Conservation (phyloP, 2,888 invertebrate genomes). For the Scaptomyza reducta region DNA sequence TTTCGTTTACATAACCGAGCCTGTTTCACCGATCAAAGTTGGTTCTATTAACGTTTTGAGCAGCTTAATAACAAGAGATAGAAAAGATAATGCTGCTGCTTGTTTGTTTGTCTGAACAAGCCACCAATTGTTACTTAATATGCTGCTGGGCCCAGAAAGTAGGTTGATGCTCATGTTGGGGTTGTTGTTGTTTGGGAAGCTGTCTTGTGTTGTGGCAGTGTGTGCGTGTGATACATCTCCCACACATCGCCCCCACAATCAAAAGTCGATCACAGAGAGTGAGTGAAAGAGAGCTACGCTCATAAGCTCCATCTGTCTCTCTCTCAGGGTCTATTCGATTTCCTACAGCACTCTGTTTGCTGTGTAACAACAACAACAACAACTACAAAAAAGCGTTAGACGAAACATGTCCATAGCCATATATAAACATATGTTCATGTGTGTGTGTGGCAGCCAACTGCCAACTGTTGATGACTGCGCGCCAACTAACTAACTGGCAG, state of each 20-base stretch:
- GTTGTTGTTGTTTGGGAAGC: slow-evolving; percentile 32
- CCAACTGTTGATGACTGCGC: slow-evolving; percentile 74
- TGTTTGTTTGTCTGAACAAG: slow-evolving; percentile 15
- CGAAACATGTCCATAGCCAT: slow-evolving; percentile 52
- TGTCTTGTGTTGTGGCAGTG: slow-evolving; percentile 38
- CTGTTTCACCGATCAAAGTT: neutral
- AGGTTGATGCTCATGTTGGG: slow-evolving; percentile 60
- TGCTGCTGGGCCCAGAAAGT: slow-evolving; percentile 64
- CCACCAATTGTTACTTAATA: slow-evolving; percentile 73
- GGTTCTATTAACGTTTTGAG: neutral
- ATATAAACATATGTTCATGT: slow-evolving; percentile 30
- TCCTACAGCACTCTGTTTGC: slow-evolving; percentile 66
- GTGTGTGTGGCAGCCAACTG: slow-evolving; percentile 59
- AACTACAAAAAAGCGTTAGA: slow-evolving; percentile 54
- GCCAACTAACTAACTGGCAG: slow-evolving; percentile 74
- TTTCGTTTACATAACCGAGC: neutral
- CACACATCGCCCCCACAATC: slow-evolving; percentile 69
- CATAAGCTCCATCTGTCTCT: slow-evolving; percentile 3
- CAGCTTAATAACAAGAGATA: neutral
- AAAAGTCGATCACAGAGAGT: slow-evolving; percentile 47
- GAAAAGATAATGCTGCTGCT: slow-evolving; percentile 1
- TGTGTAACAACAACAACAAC: slow-evolving; percentile 39
- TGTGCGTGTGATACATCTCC: slow-evolving; percentile 72
- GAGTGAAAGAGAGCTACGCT: neutral
- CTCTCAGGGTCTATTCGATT: slow-evolving; percentile 59